A percentile compares a stretch with the other conserved stretches of the same genome.
Evolutionary conservation across 2,797 vertebrate genomes (phyloP).

Genomic region (Geotrypetes seraphini): DNA sequence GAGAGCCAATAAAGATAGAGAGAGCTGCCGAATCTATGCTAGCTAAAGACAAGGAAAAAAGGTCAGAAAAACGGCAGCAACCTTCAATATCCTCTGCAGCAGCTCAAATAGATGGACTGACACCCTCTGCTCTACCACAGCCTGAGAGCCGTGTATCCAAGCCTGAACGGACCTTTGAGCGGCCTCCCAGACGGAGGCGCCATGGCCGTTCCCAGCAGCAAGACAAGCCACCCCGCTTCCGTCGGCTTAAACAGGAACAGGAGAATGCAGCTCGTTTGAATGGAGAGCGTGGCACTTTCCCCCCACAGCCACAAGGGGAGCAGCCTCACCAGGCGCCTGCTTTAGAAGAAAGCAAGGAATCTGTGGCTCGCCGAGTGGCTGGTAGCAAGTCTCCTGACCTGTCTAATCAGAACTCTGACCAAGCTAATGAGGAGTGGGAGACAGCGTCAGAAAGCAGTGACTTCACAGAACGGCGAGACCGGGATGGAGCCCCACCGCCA

Average conservation of each 20-base stretch:
- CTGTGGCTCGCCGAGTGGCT: constrained; percentile 17
- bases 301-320: constrained; percentile 25
- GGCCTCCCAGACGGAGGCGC: constrained; percentile 65
- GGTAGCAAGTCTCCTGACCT: constrained; percentile 85
- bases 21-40: background rate
- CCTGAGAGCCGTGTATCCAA: constrained; percentile 1
- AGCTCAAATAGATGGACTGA: constrained; percentile 14
- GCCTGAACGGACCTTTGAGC: constrained; percentile 54
- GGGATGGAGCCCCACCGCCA: constrained; percentile 32
- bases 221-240: constrained; percentile 86
- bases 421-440: constrained; percentile 93
- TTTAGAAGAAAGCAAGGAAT: constrained; percentile 3
- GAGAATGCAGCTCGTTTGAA: constrained; percentile 77
- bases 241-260: constrained; percentile 76
- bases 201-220: constrained; percentile 85
- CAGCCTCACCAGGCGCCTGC: constrained; percentile 25
- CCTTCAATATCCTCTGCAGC: constrained; percentile 21
- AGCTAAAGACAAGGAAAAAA: constrained; percentile 50
- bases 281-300: constrained; percentile 16
- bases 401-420: constrained; percentile 89
- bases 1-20: constrained; percentile 11
- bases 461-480: constrained; percentile 79
- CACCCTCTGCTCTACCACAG: constrained; percentile 17
- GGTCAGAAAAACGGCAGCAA: constrained; percentile 12
- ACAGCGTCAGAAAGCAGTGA: constrained; percentile 90